Evolutionary conservation across 2,797 vertebrate species (phyloP), one percentile per base, ranked within the genome.

Genomic region (Arnoldichthys spilopterus): DNA sequence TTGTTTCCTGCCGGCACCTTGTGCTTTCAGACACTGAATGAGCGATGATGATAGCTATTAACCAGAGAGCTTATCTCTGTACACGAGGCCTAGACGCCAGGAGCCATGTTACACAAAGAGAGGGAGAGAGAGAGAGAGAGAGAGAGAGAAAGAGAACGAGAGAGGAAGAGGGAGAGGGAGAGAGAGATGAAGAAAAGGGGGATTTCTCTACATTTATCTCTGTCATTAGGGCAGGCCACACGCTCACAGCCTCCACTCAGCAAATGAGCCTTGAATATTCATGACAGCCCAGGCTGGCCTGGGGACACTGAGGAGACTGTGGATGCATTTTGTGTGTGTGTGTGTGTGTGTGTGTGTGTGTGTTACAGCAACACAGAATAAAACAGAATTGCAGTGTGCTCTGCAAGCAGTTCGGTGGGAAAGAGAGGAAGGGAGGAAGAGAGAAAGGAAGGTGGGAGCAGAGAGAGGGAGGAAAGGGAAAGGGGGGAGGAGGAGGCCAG

Each of bases 181-280:
- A 59, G 71, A n/a, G 70, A 15, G 69, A 56, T 53, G 59, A 70
- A 74, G 76, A 79, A 51, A 45, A 54, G 82, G 81, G 86, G 73
- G 82, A 82, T 77, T 85, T 82, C 90, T 90, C 88, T 91, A 90
- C 92, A 94, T 94, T 92, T 91, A 92, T 94, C 92, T 92, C 90
- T 93, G 93, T 93, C 93, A 93, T 93, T 93, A 93, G 91, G 77
- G 79, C 80, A 80, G 79, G 77, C 75, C 76, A 80, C 83, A 70
- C 81, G 79, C 82, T 86, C 75, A 78, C 72, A 76, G 79, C 61
- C 82, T 79, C 90, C 90, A 87, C 86, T 79, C 88, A 84, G 90
- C 87, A 87, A 89, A 93, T 92, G 89, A 92, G 91, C 88, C 88
- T 86, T 82, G 93, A 94, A 94, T 94, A 94, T 94, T 94, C 92